Evolutionary conservation across 1,140 invertebrate species (phyloP).

Genomic region (Panagrolaimus sp.): DNA sequence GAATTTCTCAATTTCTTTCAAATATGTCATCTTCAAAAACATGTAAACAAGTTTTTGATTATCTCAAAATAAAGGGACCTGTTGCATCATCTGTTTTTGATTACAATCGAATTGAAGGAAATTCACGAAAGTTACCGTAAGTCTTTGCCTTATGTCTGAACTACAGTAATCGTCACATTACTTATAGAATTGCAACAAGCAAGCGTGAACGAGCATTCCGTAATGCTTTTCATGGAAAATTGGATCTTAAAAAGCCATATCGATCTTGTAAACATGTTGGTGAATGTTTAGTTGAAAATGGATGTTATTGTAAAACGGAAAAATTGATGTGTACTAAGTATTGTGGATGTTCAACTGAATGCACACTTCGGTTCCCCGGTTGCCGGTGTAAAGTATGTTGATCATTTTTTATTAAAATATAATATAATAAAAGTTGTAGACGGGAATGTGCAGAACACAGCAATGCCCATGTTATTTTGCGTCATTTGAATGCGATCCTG

Average conservation of each 20-base stretch:
- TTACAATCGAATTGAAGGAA: background rate
- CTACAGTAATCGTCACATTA: background rate
- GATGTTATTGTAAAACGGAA: constrained; percentile 31
- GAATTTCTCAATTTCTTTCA: background rate
- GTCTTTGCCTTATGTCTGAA: background rate
- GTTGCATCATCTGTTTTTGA: background rate
- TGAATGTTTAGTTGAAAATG: constrained; percentile 32
- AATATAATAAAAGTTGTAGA: no score
- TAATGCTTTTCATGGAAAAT: constrained; percentile 39
- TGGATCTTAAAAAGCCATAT: constrained; percentile 45
- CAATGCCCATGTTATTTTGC: constrained; percentile 91
- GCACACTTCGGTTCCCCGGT: constrained; percentile 73
- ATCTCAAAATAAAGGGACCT: background rate
- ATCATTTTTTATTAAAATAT: no score
- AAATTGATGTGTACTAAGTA: constrained; percentile 56
- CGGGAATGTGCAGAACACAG: constrained; percentile 89
- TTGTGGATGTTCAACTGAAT: constrained; percentile 46
- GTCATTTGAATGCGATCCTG: constrained; percentile 94
- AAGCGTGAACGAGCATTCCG: constrained; percentile 38
- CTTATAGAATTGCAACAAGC: background rate
- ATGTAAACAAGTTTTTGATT: background rate
- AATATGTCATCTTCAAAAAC: background rate
- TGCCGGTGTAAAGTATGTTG: constrained; percentile 96
- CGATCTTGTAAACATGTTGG: constrained; percentile 46
- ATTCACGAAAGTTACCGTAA: background rate